Evolutionary conservation across 2,888 invertebrate genomes (phyloP).

Genomic region (Drosophila falleni): DNA sequence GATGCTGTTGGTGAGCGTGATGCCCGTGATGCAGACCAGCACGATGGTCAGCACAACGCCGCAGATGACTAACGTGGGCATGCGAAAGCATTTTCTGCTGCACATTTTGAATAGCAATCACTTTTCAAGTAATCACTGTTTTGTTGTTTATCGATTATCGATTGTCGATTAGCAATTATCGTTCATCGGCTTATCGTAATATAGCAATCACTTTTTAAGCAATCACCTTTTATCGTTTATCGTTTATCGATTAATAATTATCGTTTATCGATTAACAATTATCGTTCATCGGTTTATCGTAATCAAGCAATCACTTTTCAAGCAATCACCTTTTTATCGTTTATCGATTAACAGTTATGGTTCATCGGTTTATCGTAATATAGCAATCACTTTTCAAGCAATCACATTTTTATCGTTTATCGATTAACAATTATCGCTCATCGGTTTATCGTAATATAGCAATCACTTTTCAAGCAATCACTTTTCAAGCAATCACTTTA

Average conservation of each 20-base stretch:
- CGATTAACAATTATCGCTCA: background rate
- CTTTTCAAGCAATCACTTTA: slow-evolving; percentile 1
- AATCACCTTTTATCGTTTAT: slow-evolving; percentile 6
- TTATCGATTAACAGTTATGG: background rate
- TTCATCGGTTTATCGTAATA: background rate
- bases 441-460: background rate
- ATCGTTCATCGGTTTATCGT: background rate
- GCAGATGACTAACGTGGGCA: slow-evolving; percentile 85
- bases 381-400: no score
- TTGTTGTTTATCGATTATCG: slow-evolving; percentile 1
- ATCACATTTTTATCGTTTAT: background rate
- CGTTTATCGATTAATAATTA: slow-evolving; percentile 2
- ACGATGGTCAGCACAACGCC: slow-evolving; percentile 86
- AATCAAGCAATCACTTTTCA: no score
- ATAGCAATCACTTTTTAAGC: no score
- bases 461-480: no score
- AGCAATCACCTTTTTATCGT: background rate
- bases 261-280: background rate
- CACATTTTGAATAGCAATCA: slow-evolving; percentile 81
- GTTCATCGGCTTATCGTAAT: background rate
- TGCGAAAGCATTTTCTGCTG: slow-evolving; percentile 84
- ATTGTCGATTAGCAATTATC: background rate
- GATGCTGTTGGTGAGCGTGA: slow-evolving; percentile 86
- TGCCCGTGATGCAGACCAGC: slow-evolving; percentile 86
- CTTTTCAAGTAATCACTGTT: no score